These are phyloP conservation scores for Campylorhamphus procurvoides DNA, from an alignment of 2,113 vertebrate genomes.

Conservation along the genomic window DNA sequence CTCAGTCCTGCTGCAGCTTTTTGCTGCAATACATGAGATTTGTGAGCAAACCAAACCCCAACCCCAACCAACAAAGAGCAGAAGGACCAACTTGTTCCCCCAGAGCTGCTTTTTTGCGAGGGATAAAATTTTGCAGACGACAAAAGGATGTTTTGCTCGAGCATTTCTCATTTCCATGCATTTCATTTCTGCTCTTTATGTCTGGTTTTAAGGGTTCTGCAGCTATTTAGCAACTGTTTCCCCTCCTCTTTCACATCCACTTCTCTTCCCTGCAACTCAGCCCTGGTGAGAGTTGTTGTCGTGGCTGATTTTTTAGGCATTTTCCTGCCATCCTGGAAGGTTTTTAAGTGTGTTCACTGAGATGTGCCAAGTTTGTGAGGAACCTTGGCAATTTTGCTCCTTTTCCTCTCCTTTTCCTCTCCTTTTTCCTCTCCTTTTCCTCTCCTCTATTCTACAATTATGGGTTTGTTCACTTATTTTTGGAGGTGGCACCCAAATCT, in stretches of 20 bases:
- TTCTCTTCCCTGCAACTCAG: background rate
- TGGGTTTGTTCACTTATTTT: background rate
- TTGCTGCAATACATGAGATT: background rate
- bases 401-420: background rate
- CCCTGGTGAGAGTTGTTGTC: background rate
- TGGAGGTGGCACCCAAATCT: background rate
- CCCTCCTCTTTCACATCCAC: background rate
- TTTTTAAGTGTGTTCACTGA: background rate
- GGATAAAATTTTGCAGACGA: background rate
- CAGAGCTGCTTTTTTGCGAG: background rate
- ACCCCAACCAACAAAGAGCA: background rate
- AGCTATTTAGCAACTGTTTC: background rate
- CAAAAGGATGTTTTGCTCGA: background rate
- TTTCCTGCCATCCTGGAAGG: background rate
- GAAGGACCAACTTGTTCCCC: background rate
- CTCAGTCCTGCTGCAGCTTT: background rate
- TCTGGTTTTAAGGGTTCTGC: background rate
- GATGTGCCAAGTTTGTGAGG: background rate
- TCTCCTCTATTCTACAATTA: accelerated
- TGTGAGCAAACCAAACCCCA: background rate
- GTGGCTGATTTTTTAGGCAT: background rate
- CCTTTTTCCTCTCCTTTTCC: too few species aligned
- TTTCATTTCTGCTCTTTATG: background rate
- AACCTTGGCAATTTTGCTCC: background rate
- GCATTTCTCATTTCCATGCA: background rate